phyloP scores from a whole-genome alignment of 2,797 vertebrate genomes.

The Gobionotothen gibberifrons region DNA sequence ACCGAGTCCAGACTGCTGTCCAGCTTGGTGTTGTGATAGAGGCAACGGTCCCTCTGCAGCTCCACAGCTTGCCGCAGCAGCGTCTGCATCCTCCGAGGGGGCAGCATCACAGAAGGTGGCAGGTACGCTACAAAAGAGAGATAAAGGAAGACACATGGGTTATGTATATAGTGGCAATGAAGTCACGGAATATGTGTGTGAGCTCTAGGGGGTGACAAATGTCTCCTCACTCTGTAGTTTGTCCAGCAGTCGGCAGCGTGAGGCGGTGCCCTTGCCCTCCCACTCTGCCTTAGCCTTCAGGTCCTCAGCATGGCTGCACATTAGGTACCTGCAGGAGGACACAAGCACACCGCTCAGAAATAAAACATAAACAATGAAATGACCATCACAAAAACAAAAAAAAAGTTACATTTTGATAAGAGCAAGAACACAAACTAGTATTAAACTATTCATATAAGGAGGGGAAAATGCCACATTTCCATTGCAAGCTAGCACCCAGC shows the following conservation, averaged over 20 bases:
- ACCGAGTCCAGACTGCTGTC: conserved; percentile 95
- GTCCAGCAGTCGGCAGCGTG: conserved; percentile 95
- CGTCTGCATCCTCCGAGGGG: conserved; percentile 96
- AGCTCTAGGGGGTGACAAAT: neutral
- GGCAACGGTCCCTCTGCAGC: conserved; percentile 97
- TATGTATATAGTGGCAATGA: neutral
- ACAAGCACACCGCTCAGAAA: conserved; percentile 22
- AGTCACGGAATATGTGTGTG: neutral
- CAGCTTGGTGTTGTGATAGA: conserved; percentile 98
- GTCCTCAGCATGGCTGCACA: conserved; percentile 99
- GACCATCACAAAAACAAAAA: neutral
- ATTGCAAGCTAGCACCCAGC: neutral
- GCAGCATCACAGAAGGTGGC: conserved; percentile 98
- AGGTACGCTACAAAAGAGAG: conserved; percentile 88
- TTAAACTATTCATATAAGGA: neutral
- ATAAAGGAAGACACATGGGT: neutral
- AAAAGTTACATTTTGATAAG: neutral
- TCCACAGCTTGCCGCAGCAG: conserved; percentile 96
- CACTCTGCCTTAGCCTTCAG: conserved; percentile 97
- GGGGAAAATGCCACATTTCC: neutral
- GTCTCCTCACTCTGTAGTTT: conserved; percentile 95
- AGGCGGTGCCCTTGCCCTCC: conserved; percentile 97
- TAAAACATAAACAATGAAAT: neutral
- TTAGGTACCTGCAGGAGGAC: conserved; percentile 89
- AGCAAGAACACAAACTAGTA: neutral